Conservation (phyloP, 2,888 invertebrate genomes). For the Noctua janthina region DNA sequence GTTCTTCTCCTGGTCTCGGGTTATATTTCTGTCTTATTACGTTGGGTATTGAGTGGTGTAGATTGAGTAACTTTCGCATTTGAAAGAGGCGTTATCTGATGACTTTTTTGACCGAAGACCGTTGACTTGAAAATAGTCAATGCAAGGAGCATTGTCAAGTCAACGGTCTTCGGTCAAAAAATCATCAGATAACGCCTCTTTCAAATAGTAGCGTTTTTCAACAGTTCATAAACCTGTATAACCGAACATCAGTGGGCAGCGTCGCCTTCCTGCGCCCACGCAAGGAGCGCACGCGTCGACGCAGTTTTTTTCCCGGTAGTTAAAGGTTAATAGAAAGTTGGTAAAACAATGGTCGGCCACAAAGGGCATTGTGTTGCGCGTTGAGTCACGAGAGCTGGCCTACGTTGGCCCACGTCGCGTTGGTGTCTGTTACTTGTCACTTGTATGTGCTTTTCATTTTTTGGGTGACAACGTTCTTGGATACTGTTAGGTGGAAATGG, state of each 20-base stretch:
- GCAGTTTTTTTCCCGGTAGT: conserved; percentile 77
- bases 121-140: conserved; percentile 8
- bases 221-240: conserved; percentile 32
- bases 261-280: conserved; percentile 55
- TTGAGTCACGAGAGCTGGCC: conserved; percentile 74
- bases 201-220: too few species aligned
- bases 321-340: conserved; percentile 84
- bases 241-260: conserved; percentile 23
- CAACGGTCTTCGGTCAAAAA: too few species aligned
- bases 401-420: conserved; percentile 59
- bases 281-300: conserved; percentile 56
- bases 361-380: conserved; percentile 79
- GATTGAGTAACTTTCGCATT: neutral
- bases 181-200: too few species aligned
- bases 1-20: neutral
- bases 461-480: conserved; percentile 23
- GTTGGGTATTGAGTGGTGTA: neutral
- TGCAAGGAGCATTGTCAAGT: too few species aligned
- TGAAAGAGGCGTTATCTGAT: neutral
- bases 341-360: conserved; percentile 81
- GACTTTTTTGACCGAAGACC: neutral
- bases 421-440: conserved; percentile 58
- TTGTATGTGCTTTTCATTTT: conserved; percentile 35
- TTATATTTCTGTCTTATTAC: neutral
- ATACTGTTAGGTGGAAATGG: conserved; percentile 16